Evolutionary conservation across 2,888 invertebrate genomes (phyloP).

Genomic region (Agrochola lychnidis): DNA sequence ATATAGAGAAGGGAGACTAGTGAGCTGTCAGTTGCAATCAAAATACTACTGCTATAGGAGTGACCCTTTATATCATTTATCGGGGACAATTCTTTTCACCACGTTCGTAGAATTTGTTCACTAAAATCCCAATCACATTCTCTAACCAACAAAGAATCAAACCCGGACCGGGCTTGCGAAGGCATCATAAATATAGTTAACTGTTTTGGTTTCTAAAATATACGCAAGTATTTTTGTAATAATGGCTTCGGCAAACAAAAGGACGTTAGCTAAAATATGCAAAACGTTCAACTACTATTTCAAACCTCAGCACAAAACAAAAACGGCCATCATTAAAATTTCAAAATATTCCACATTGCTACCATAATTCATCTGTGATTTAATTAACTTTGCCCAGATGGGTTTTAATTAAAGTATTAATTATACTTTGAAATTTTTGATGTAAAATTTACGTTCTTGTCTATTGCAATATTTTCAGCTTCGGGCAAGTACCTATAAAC

Average conservation of each 20-base stretch:
- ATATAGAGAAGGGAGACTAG: background rate
- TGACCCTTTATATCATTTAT: background rate
- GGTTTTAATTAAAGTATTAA: constrained; percentile 59
- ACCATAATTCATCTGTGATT: constrained; percentile 59
- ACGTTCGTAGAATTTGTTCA: background rate
- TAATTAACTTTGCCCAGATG: constrained; percentile 57
- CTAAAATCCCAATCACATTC: background rate
- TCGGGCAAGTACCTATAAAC: constrained; percentile 12
- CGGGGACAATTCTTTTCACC: background rate
- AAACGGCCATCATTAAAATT: constrained; percentile 51
- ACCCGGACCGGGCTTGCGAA: background rate
- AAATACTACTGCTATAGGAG: background rate
- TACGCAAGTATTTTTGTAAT: constrained; percentile 14
- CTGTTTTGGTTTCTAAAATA: constrained; percentile 23
- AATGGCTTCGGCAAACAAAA: constrained; percentile 34
- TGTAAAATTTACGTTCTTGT: constrained; percentile 31
- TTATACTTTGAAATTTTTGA: constrained; percentile 53
- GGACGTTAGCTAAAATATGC: constrained; percentile 32
- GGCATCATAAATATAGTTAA: background rate
- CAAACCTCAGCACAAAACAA: constrained; percentile 41
- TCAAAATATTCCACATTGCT: constrained; percentile 48
- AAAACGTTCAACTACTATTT: constrained; percentile 39
- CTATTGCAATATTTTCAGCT: constrained; percentile 38
- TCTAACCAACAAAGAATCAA: background rate
- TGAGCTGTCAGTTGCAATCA: background rate